Base-by-base conservation (phyloP, 1,140 invertebrate genomes). In the Hyphantria cunea region DNA sequence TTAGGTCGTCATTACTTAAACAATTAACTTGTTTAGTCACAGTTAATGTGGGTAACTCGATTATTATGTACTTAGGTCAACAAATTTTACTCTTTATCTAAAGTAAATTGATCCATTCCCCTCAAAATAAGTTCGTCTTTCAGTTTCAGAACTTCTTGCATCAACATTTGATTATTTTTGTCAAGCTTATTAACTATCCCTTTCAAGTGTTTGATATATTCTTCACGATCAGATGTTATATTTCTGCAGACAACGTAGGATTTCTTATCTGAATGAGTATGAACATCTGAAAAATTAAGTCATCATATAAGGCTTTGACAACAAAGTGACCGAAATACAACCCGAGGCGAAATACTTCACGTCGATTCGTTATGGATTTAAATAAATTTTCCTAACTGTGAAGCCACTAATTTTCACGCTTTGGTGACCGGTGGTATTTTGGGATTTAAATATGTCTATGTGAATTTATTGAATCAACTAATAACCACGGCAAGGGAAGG, bases 121-220 rank as follows among this genome's bases (percentile, higher is more conserved):
- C 68, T 65, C 3, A 88, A 68, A 39, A 90, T 64, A 12, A 89
- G 56, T 50, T 85, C 80, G 59, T 90, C 87, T 67, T 90, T 89
- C 6, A 90, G 54, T 54, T 75, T 63, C 3, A 90, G 52, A 13
- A 90, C 66, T 76, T 90, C 84, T 49, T 68, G 64, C 11, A 90
- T 13, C 8, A 90, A 66, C 25, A 88, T 79, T 49, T 84, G 83
- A 59, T 89, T 89, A 33, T 75, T 85, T 5, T 41, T 56, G 68
- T 89, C 80, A 31, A 90, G 63, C 53, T 87, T 60, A 25, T 48
- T 60, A 50, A 60, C 51, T 12, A 51, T 44, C 13, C 34, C 47
- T 42, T 60, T 60, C 8, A 60, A 60, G 42, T 60, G 48, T 42
- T 60, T 44, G 13, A 7, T 13, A 8, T 51, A 42, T 32, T 60